Conservation (phyloP, 2,797 vertebrate species). For the Mycteria americana region DNA sequence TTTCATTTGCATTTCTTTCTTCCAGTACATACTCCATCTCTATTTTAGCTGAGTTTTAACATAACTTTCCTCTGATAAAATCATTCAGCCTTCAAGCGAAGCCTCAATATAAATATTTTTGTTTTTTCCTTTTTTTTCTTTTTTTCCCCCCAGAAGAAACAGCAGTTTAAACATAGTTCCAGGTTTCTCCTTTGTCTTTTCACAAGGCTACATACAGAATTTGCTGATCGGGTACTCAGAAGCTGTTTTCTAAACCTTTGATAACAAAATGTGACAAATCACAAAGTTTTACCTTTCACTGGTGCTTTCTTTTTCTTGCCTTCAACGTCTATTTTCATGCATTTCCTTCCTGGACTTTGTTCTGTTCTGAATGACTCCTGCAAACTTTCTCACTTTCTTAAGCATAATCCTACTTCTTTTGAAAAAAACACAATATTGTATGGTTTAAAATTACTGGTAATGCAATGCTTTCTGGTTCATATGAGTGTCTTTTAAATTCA, state of each 20-base stretch:
- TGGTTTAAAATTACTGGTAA: not conserved
- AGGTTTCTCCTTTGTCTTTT: not conserved
- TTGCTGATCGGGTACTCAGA: not conserved
- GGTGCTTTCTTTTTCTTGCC: not conserved
- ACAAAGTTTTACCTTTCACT: not conserved
- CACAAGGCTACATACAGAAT: not conserved
- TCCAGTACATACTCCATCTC: not conserved
- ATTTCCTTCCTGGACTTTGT: not conserved
- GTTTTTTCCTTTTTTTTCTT: fast-evolving
- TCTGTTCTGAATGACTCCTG: not conserved
- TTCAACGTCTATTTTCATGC: not conserved
- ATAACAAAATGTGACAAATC: not conserved
- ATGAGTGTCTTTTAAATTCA: not conserved
- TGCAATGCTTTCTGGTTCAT: not conserved
- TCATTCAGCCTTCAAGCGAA: not conserved
- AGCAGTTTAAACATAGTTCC: not conserved
- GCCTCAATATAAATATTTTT: not conserved
- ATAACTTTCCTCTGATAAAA: not conserved
- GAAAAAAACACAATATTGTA: not conserved
- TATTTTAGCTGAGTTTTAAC: not conserved
- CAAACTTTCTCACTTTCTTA: not conserved
- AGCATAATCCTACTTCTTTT: not conserved
- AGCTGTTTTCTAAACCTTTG: not conserved
- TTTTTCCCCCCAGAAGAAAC: fast-evolving
- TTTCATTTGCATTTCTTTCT: not conserved